These are phyloP conservation scores for Malthinus flaveolus DNA, from an alignment of 2,888 invertebrate genomes.

Conservation along the genomic window DNA sequence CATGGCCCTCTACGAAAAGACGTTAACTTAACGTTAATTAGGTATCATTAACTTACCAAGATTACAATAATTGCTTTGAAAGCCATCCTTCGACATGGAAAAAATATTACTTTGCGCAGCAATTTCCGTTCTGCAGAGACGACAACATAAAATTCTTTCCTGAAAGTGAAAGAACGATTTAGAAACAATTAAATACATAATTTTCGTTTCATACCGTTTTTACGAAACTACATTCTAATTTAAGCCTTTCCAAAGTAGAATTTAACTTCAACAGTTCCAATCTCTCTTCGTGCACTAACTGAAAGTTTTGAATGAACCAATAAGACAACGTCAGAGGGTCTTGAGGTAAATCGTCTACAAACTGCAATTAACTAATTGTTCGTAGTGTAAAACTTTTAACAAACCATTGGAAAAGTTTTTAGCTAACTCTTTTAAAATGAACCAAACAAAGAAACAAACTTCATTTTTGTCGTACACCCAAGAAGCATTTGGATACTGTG, in stretches of 20 bases:
- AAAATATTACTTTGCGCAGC: conserved; percentile 72
- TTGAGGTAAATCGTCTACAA: conserved; percentile 55
- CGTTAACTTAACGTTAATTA: not conserved
- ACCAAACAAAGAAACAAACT: conserved; percentile 44
- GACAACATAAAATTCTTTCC: conserved; percentile 62
- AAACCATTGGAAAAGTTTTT: conserved; percentile 43
- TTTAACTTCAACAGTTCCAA: conserved; percentile 67
- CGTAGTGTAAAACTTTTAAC: conserved; percentile 12
- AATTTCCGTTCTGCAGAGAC: conserved; percentile 60
- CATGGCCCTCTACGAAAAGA: conserved; percentile 61
- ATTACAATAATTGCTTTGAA: conserved; percentile 81
- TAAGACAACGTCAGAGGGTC: conserved; percentile 74
- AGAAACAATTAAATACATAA: conserved; percentile 5
- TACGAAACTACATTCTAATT: conserved; percentile 60
- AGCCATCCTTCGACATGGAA: conserved; percentile 80
- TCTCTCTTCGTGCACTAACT: conserved; percentile 67
- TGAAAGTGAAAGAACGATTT: conserved; percentile 35
- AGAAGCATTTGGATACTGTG: conserved; percentile 46
- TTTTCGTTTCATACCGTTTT: conserved; percentile 47
- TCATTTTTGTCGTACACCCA: conserved; percentile 52
- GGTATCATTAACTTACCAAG: conserved; percentile 54
- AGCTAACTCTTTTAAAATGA: conserved; percentile 42
- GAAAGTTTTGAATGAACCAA: conserved; percentile 80
- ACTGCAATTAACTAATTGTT: not conserved
- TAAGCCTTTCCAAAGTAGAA: conserved; percentile 68